phyloP scores from a whole-genome alignment of 2,113 vertebrate species.

The Tachysurus vachellii region DNA sequence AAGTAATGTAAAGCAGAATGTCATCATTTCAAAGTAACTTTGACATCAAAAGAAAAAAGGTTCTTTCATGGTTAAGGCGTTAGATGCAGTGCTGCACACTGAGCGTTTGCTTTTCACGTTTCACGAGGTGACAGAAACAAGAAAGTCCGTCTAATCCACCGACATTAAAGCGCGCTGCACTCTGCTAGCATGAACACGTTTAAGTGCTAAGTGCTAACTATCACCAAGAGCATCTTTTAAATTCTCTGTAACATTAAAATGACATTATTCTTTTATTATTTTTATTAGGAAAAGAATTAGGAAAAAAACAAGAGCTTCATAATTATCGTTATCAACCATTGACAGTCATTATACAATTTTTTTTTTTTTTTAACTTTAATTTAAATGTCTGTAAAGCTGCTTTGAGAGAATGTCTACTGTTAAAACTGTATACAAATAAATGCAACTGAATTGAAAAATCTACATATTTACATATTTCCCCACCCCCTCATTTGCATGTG shows the following conservation, averaged over 20 bases:
- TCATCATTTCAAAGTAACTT: conserved; percentile 41
- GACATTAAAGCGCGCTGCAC: not conserved
- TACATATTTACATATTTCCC: no score
- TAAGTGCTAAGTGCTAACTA: not conserved
- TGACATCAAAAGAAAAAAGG: conserved; percentile 36
- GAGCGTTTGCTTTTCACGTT: conserved; percentile 12
- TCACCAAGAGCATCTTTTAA: not conserved
- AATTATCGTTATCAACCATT: not conserved
- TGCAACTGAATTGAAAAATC: no score
- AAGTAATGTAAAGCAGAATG: conserved; percentile 41
- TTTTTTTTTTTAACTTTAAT: no score
- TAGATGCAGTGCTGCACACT: conserved; percentile 4
- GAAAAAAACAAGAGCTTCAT: not conserved
- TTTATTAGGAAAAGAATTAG: not conserved
- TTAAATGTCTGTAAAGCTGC: no score
- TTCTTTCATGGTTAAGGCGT: not conserved
- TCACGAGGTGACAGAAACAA: conserved; percentile 14
- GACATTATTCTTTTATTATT: no score
- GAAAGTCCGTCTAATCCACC: not conserved
- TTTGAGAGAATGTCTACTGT: no score
- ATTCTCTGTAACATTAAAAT: no score
- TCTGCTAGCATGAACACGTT: not conserved
- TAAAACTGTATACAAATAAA: no score
- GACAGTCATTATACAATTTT: no score
- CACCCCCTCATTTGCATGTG: no score